phyloP scores from a whole-genome alignment of 2,797 vertebrate species.

The Tolypeutes matacus region DNA sequence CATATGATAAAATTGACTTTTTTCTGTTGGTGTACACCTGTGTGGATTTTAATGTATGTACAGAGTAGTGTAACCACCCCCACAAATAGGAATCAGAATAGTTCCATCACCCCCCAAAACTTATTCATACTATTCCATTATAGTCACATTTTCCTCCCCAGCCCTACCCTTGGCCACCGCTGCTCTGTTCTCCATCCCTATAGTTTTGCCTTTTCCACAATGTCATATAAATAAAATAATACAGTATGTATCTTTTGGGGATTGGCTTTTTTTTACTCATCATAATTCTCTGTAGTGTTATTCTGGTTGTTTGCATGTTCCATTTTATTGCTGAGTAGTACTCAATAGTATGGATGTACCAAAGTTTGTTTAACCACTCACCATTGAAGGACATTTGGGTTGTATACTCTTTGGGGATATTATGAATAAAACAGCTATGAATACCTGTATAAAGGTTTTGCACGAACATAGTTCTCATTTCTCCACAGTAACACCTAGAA shows the following conservation, averaged over 20 bases:
- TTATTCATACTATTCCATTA: too few species aligned
- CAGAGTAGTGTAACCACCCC: background rate
- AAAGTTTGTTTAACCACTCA: background rate
- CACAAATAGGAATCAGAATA: background rate
- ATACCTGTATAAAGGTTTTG: background rate
- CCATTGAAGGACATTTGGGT: background rate
- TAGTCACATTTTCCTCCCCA: background rate
- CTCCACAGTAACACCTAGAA: background rate
- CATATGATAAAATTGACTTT: too few species aligned
- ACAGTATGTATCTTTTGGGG: background rate
- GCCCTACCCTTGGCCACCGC: too few species aligned
- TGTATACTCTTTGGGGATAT: background rate
- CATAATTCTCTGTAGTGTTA: too few species aligned
- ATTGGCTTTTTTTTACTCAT: too few species aligned
- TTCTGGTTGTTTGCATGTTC: too few species aligned
- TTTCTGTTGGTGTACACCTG: too few species aligned
- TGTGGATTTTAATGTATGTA: background rate
- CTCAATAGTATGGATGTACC: too few species aligned
- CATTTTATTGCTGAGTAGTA: too few species aligned
- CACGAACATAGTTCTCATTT: background rate
- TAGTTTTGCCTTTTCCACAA: background rate
- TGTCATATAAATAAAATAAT: background rate
- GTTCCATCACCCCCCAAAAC: background rate
- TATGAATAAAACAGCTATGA: background rate
- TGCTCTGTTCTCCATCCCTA: background rate